These are phyloP conservation scores for Cephus rjabovi DNA, from an alignment of 2,888 invertebrate species.

Conservation along the genomic window DNA sequence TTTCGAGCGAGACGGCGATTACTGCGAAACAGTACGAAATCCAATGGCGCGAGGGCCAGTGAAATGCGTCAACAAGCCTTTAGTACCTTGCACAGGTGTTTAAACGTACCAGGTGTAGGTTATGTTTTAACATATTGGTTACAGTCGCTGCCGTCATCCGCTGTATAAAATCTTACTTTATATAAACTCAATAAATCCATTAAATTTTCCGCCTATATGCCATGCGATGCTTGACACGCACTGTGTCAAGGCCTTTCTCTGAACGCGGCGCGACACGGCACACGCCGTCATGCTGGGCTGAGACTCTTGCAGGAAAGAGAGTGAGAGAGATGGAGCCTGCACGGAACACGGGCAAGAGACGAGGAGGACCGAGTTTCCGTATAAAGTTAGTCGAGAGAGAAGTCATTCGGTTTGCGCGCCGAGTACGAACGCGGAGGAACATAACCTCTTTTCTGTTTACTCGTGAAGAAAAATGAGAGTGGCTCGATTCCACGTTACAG, in stretches of 20 bases:
- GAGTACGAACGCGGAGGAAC: background rate
- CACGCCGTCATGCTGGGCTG: background rate
- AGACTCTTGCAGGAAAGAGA: constrained; percentile 11
- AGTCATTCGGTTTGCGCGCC: background rate
- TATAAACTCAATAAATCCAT: constrained; percentile 63
- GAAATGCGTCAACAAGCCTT: background rate
- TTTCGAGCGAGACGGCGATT: background rate
- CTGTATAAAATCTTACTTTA: constrained; percentile 25
- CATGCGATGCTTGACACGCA: constrained; percentile 62
- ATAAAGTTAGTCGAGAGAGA: constrained; percentile 30
- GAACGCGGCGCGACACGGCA: constrained; percentile 31
- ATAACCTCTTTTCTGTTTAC: background rate
- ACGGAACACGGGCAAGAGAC: constrained; percentile 25
- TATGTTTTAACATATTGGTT: background rate
- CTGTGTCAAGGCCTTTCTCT: constrained; percentile 61
- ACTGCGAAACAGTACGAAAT: background rate
- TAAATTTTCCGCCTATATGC: constrained; percentile 62
- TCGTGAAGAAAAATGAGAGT: background rate
- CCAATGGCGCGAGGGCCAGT: background rate
- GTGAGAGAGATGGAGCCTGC: constrained; percentile 13
- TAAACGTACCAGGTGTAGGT: background rate
- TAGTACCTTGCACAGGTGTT: background rate
- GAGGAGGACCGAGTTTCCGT: constrained; percentile 26
- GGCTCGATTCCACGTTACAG: background rate
- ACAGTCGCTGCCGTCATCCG: background rate